Evolutionary conservation across 2,113 vertebrate genomes (phyloP), one percentile per base, ranked within the genome.

Genomic region (Oreochromis spilurus): DNA sequence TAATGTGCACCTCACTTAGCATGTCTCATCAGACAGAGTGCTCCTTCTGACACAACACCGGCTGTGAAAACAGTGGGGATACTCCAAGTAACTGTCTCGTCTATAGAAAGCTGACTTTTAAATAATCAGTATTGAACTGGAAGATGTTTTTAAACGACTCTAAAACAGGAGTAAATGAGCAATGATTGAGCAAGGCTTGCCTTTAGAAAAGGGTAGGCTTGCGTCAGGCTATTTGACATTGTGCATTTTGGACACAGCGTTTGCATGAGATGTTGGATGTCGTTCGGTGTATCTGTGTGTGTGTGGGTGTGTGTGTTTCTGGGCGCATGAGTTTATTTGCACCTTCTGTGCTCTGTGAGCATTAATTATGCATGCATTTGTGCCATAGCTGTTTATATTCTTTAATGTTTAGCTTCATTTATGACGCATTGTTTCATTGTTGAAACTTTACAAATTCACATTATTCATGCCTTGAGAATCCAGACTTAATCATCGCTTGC

Each of bases 1-100:
- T 97, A 95, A 91, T 53, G 31, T 16, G 52, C 87, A 85, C 65
- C 78, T 91, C 84, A 83, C 87, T 90, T 77, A 86, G 84, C 88
- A 67, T 72, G 72, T 72, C 57, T 72, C 34, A 17, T 12, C 70
- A 70, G 77, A 62, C 29, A 57, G 45, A 8, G 17, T 50, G 62
- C 83, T 67, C 81, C 34, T 45, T 19, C 45, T 87, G 82, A 85
- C 36, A n/a, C 16, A 11, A 29, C 79, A 57, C 67, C 50, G 6
- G 83, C 45, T 65, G 84, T 24, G 54, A 65, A 86, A 90, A 67
- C 84, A 82, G 88, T 21, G n/a, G 86, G 86, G 58, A 29, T 70
- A 57, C 62, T 82, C 16, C 26, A 0, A 77, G 45, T 52, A 77
- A n/a, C 72, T 7, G 60, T 31, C 24, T 79, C 13, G 53, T 75